Conservation (phyloP, 2,888 invertebrate species). For the Xylota sylvarum region DNA sequence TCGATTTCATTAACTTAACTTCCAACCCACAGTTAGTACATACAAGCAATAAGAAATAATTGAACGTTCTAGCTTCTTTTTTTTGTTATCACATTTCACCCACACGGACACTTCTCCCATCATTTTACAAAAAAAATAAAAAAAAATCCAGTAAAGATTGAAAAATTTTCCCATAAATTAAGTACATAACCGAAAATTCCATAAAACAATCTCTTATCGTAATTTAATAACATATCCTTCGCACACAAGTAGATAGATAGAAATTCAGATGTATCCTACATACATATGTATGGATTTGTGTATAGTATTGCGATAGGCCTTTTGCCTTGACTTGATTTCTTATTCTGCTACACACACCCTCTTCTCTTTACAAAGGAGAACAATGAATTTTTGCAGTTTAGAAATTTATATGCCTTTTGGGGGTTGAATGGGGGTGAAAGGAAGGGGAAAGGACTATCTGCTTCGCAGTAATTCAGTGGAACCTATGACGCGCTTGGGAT, state of each 20-base stretch:
- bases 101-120: background rate
- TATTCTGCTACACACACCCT: background rate
- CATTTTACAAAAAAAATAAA: background rate
- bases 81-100: constrained; percentile 2
- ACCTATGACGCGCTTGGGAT: constrained; percentile 22
- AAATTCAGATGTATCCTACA: constrained; percentile 4
- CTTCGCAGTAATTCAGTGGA: constrained; percentile 47
- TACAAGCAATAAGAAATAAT: background rate
- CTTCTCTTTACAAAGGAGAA: background rate
- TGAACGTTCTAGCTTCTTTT: background rate
- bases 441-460: constrained; percentile 23
- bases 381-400: constrained; percentile 17
- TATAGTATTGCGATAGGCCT: constrained; percentile 1
- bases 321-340: constrained; percentile 11
- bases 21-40: background rate
- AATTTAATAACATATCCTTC: constrained; percentile 50
- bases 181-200: constrained; percentile 53
- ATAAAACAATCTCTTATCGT: constrained; percentile 62
- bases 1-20: background rate
- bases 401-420: constrained; percentile 16
- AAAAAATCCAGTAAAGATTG: background rate
- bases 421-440: background rate
- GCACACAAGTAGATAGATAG: constrained; percentile 11
- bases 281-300: too few species aligned
- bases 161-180: constrained; percentile 35